Percentiles rank a stretch among this genome's conserved stretches.
Evolutionary conservation across 2,888 invertebrate genomes (phyloP).

Genomic region (Lampropteryx suffumata): DNA sequence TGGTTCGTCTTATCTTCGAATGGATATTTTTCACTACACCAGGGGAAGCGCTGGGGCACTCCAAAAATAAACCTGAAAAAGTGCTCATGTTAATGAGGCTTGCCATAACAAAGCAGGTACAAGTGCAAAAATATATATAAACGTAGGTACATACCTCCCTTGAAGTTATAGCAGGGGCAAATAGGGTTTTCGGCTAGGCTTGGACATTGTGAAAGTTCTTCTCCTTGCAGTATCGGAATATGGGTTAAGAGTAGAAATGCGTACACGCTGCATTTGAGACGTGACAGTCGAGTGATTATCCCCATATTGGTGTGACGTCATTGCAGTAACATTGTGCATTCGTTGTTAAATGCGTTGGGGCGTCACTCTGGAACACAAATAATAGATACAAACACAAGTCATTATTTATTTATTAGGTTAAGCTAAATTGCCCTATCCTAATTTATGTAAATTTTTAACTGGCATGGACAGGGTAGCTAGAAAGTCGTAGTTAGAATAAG

Average conservation of each 20-base stretch:
- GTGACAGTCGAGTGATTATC: constrained; percentile 63
- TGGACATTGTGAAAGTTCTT: constrained; percentile 85
- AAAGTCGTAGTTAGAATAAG: no score
- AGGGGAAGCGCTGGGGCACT: constrained; percentile 92
- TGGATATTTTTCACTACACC: constrained; percentile 88
- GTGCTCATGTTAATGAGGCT: constrained; percentile 17
- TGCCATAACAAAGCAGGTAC: neutral
- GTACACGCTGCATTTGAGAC: constrained; percentile 77
- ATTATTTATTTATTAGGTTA: no score
- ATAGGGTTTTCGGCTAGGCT: constrained; percentile 89
- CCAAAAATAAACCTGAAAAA: constrained; percentile 89
- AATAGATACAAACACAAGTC: no score
- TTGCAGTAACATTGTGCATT: constrained; percentile 77
- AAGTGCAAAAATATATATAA: neutral
- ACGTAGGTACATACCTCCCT: constrained; percentile 84
- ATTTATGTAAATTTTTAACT: no score
- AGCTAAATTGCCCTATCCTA: no score
- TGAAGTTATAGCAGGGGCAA: constrained; percentile 96
- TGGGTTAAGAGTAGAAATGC: constrained; percentile 77
- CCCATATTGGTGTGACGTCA: constrained; percentile 75
- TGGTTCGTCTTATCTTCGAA: constrained; percentile 85
- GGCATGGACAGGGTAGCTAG: no score
- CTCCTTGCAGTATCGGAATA: constrained; percentile 80
- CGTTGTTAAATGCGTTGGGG: constrained; percentile 41
- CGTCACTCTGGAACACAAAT: constrained; percentile 40